Conservation (phyloP, 2,888 invertebrate genomes). For the Adelphocoris suturalis region DNA sequence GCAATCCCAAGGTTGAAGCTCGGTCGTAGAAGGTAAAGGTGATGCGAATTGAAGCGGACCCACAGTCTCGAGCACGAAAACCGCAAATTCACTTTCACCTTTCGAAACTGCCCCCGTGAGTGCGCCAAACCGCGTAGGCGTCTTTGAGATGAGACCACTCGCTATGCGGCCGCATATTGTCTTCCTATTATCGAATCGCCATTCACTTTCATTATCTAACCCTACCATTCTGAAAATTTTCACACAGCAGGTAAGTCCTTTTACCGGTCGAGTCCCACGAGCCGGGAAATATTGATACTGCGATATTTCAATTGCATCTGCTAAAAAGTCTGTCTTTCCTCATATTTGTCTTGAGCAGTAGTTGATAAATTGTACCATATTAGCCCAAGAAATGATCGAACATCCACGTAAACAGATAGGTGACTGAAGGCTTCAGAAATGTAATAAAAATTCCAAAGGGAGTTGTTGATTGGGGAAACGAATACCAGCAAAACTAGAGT, state of each 20-base stretch:
- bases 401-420: no score
- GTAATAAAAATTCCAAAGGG: no score
- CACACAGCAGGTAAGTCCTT: background rate
- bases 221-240: background rate
- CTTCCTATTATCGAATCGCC: background rate
- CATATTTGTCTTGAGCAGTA: no score
- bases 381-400: no score
- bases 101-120: conserved; percentile 1
- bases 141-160: background rate
- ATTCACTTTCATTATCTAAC: conserved; percentile 12
- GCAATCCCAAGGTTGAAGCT: background rate
- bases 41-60: background rate
- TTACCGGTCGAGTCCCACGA: no score
- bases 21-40: background rate
- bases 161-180: background rate
- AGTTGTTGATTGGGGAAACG: no score
- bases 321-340: no score
- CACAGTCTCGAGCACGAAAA: background rate
- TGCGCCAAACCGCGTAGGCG: background rate
- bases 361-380: no score
- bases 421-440: no score
- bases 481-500: no score
- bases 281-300: no score
- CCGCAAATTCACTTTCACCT: conserved; percentile 24
- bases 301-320: no score